Conservation (phyloP, 2,797 vertebrate genomes). For the Ptychadena robeensis region DNA sequence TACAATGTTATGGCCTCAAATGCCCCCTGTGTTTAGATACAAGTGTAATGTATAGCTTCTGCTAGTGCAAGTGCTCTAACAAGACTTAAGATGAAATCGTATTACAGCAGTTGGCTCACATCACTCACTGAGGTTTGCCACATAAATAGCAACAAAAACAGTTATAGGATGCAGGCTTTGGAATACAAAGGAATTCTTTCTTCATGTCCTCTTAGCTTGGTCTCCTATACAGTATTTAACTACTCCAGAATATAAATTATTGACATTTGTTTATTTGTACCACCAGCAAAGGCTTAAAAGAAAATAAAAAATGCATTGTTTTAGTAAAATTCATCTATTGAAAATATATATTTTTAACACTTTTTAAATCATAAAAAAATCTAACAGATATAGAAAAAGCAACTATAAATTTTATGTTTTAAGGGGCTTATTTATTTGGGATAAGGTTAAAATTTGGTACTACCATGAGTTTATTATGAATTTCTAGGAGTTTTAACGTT, state of each 20-base stretch:
- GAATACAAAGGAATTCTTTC: conserved; percentile 44
- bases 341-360: too few species aligned
- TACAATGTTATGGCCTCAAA: conserved; percentile 54
- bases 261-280: not conserved
- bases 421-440: too few species aligned
- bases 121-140: conserved; percentile 56
- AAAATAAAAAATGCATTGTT: not conserved
- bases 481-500: too few species aligned
- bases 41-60: conserved; percentile 59
- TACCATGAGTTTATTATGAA: too few species aligned
- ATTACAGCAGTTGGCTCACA: conserved; percentile 58
- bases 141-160: conserved; percentile 57
- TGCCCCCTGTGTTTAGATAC: conserved; percentile 59
- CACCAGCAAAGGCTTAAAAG: not conserved
- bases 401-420: too few species aligned
- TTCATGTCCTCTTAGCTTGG: conserved; percentile 21
- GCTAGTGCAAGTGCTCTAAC: conserved; percentile 52
- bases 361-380: too few species aligned
- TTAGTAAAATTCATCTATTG: too few species aligned
- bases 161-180: conserved; percentile 31
- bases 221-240: conserved; percentile 12
- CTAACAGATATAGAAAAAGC: too few species aligned
- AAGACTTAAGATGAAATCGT: conserved; percentile 51
- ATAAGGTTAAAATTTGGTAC: too few species aligned
- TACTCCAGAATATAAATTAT: not conserved